phyloP scores from a whole-genome alignment of 2,113 vertebrate species.

The Probosciger aterrimus region DNA sequence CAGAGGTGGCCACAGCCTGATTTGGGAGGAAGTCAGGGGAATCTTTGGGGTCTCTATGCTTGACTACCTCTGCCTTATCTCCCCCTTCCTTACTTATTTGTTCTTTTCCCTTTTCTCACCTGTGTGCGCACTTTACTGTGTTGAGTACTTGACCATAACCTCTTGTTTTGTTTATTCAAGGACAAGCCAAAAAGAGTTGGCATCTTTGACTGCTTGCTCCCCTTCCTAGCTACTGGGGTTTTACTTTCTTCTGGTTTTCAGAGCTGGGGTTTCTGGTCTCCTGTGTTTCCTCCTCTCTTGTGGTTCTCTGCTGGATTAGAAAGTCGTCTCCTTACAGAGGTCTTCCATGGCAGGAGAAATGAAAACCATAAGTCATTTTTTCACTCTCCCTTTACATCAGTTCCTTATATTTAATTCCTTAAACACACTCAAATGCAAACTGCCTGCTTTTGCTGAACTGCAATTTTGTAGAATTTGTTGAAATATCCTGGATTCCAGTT shows the following conservation, averaged over 20 bases:
- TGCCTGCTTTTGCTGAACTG: not conserved
- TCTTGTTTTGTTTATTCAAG: not conserved
- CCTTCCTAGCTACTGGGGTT: not conserved
- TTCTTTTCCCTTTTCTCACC: not conserved
- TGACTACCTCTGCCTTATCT: not conserved
- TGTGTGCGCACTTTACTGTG: not conserved
- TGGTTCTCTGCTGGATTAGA: not conserved
- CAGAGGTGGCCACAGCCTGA: not conserved
- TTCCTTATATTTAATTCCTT: conserved; percentile 1
- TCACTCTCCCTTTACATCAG: not conserved
- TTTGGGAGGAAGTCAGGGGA: not conserved
- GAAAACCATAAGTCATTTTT: not conserved
- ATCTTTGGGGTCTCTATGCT: not conserved
- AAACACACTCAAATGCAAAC: not conserved
- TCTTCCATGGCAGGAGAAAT: not conserved
- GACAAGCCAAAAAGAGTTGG: not conserved
- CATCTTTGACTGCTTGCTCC: not conserved
- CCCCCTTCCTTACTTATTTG: not conserved
- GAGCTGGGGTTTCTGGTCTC: not conserved
- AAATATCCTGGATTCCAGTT: conserved; percentile 26
- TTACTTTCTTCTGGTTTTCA: not conserved
- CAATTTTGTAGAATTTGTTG: not conserved
- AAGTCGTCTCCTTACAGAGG: not conserved
- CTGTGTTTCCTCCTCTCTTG: not conserved
- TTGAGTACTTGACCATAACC: not conserved